A percentile compares a stretch with the other conserved stretches of the same genome.
These are phyloP conservation scores for Machimus rusticus DNA, from an alignment of 2,888 invertebrate species.

Conservation along the genomic window DNA sequence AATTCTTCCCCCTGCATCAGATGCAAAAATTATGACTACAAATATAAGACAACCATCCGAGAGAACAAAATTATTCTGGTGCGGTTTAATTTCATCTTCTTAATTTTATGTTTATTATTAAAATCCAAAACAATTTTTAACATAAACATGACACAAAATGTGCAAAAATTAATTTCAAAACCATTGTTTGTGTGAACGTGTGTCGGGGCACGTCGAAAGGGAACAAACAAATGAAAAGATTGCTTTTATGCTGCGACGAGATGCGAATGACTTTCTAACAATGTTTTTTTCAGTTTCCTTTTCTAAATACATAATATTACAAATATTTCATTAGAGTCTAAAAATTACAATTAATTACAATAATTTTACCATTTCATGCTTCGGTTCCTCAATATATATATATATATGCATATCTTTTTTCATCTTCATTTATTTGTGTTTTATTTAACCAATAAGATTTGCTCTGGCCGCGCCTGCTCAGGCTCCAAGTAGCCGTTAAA, in stretches of 20 bases:
- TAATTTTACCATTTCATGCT: background rate
- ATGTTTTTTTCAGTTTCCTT: background rate
- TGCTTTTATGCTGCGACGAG: background rate
- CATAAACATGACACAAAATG: background rate
- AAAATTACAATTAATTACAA: background rate
- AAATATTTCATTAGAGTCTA: background rate
- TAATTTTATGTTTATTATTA: background rate
- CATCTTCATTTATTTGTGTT: background rate
- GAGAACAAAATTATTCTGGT: background rate
- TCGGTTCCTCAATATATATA: background rate
- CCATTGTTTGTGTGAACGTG: background rate
- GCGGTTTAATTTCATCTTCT: background rate
- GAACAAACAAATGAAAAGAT: background rate
- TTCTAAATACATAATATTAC: conserved; percentile 22
- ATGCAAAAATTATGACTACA: background rate
- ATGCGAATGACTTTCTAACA: background rate
- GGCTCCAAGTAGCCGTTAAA: background rate
- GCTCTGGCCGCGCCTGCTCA: background rate
- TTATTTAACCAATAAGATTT: background rate
- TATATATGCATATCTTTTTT: background rate
- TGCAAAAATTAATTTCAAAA: background rate
- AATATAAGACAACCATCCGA: background rate
- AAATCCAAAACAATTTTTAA: background rate
- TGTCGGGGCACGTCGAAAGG: background rate
- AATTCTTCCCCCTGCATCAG: background rate